A percentile compares a stretch with the other conserved stretches of the same genome.
Evolutionary conservation across 2,888 invertebrate genomes (phyloP).

Genomic region (Rhabditoides inermis): DNA sequence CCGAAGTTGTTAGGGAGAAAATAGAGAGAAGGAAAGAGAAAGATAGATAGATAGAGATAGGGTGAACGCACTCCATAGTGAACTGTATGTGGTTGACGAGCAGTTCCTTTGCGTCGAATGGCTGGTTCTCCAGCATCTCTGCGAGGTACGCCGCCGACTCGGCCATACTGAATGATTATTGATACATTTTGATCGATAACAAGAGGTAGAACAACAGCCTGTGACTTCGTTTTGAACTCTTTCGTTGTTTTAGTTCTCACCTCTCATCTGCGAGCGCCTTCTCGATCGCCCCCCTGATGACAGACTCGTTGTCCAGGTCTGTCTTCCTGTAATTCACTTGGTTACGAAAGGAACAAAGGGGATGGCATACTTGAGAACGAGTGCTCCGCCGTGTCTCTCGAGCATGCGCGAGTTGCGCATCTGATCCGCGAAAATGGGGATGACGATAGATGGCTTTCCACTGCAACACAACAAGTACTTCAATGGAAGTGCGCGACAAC

Average conservation of each 20-base stretch:
- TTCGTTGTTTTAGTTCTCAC: conserved; percentile 7
- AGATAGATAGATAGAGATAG: too few relatives aligned
- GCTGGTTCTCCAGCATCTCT: conserved; percentile 19
- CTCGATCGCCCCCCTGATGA: conserved; percentile 10
- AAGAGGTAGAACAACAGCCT: too few relatives aligned
- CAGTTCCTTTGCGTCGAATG: conserved; percentile 20
- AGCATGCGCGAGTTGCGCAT: conserved; percentile 25
- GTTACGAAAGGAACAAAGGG: too few relatives aligned
- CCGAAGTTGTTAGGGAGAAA: too few relatives aligned
- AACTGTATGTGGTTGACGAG: conserved; percentile 27
- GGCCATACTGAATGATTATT: too few relatives aligned
- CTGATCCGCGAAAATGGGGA: conserved; percentile 36
- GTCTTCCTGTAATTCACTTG: too few relatives aligned
- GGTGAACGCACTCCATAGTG: too few relatives aligned
- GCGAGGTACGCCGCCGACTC: conserved; percentile 16
- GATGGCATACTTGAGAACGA: conserved; percentile 8
- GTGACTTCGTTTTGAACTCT: too few relatives aligned
- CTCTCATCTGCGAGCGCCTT: conserved; percentile 16
- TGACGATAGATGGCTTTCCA: conserved; percentile 17
- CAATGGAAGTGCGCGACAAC: not conserved
- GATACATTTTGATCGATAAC: too few relatives aligned
- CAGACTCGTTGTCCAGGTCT: conserved; percentile 12
- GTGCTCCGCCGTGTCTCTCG: conserved; percentile 16
- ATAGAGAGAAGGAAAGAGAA: too few relatives aligned
- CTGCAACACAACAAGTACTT: not conserved